Percentiles rank a stretch among this genome's conserved stretches.
phyloP scores from a whole-genome alignment of 1,140 invertebrate species.

The Myzus persicae region DNA sequence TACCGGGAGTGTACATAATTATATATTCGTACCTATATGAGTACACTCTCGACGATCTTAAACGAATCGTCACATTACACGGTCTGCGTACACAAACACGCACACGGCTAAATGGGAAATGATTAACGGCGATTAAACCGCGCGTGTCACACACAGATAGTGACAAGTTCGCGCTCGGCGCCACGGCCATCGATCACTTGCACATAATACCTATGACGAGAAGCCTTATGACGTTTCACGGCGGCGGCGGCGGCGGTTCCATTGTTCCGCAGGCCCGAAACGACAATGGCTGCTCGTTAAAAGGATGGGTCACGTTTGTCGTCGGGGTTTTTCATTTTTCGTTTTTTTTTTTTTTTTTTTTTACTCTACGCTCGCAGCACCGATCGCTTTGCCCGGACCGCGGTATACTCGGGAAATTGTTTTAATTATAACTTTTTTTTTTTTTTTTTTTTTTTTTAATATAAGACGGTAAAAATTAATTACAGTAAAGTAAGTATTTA shows the following conservation, averaged over 20 bases:
- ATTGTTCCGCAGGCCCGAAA: background rate
- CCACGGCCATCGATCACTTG: background rate
- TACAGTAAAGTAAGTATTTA: background rate
- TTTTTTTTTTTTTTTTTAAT: background rate
- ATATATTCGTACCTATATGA: background rate
- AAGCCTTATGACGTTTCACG: background rate
- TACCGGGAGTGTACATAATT: too few relatives aligned
- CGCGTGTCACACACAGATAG: background rate
- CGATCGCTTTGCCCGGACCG: too few relatives aligned
- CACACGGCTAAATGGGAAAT: background rate
- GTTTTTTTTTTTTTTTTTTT: background rate
- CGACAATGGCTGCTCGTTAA: conserved; percentile 40
- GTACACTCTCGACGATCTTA: background rate
- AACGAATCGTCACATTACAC: background rate
- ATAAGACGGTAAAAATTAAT: conserved; percentile 6
- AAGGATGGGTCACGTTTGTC: background rate
- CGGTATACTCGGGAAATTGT: too few relatives aligned
- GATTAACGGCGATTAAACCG: conserved; percentile 18
- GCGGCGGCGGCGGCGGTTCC: background rate
- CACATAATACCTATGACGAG: background rate
- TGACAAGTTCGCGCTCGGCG: background rate
- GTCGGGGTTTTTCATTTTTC: background rate
- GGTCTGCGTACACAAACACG: background rate
- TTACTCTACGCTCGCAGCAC: too few relatives aligned
- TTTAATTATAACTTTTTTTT: too few relatives aligned